Evolutionary conservation across 2,888 invertebrate species (phyloP).

Genomic region (Agelastica alni): DNA sequence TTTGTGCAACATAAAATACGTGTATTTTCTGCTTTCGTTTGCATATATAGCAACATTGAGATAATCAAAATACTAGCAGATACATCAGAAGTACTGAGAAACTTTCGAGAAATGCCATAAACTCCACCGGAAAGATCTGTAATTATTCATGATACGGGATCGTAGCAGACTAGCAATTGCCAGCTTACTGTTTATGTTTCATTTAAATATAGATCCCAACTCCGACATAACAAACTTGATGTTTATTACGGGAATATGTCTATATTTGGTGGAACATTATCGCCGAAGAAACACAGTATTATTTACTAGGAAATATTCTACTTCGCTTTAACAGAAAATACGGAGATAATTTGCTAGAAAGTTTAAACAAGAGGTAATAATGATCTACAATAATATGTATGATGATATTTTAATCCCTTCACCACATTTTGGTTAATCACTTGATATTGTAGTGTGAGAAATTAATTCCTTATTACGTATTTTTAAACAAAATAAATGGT

Average conservation of each 20-base stretch:
- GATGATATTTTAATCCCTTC: not conserved
- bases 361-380: no score
- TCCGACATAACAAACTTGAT: conserved; percentile 24
- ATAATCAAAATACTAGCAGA: not conserved
- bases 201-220: conserved; percentile 30
- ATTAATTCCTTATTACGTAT: no score
- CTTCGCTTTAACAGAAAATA: not conserved
- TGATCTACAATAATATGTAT: no score
- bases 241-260: conserved; percentile 26
- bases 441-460: no score
- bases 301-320: not conserved
- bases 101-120: conserved; percentile 14
- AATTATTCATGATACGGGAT: conserved; percentile 31
- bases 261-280: conserved; percentile 17
- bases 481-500: no score
- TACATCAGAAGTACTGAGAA: not conserved
- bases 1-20: no score
- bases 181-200: conserved; percentile 33
- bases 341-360: no score
- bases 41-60: not conserved
- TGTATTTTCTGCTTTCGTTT: no score
- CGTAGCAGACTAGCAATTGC: conserved; percentile 26
- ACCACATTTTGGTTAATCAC: not conserved
- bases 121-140: conserved; percentile 16
- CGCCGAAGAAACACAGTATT: conserved; percentile 4